Percentiles rank a stretch among this genome's conserved stretches.
phyloP scores from a whole-genome alignment of 2,797 vertebrate genomes.

The Acrossocheilus fasciatus region DNA sequence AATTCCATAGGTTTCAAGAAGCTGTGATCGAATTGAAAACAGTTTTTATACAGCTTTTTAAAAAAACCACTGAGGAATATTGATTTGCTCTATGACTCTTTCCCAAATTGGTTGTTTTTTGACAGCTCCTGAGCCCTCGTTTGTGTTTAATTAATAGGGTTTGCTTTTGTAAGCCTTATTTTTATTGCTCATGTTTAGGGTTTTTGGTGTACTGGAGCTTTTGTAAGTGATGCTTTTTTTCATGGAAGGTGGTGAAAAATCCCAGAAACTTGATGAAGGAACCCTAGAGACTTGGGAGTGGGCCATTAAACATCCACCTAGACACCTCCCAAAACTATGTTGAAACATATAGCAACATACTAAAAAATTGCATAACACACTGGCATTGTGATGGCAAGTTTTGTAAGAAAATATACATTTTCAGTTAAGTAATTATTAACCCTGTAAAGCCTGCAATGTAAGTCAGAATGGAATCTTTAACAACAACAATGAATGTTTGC shows the following conservation, averaged over 20 bases:
- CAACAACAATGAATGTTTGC: background rate
- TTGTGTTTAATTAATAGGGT: background rate
- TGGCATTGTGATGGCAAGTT: background rate
- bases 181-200: background rate
- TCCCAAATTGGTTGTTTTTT: background rate
- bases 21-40: background rate
- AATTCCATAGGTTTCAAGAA: background rate
- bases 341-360: background rate
- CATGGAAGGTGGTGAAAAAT: background rate
- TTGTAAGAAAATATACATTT: background rate
- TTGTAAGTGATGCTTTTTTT: background rate
- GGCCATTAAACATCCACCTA: background rate
- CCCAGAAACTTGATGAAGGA: background rate
- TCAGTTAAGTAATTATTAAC: background rate
- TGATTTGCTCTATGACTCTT: background rate
- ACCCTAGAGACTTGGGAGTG: background rate
- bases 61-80: background rate
- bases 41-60: background rate
- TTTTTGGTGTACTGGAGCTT: background rate
- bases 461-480: no score
- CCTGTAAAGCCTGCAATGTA: background rate
- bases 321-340: background rate
- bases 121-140: background rate
- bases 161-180: background rate
- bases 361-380: background rate